These are phyloP conservation scores for Helicoverpa zea DNA, from an alignment of 1,140 invertebrate species.

Conservation along the genomic window DNA sequence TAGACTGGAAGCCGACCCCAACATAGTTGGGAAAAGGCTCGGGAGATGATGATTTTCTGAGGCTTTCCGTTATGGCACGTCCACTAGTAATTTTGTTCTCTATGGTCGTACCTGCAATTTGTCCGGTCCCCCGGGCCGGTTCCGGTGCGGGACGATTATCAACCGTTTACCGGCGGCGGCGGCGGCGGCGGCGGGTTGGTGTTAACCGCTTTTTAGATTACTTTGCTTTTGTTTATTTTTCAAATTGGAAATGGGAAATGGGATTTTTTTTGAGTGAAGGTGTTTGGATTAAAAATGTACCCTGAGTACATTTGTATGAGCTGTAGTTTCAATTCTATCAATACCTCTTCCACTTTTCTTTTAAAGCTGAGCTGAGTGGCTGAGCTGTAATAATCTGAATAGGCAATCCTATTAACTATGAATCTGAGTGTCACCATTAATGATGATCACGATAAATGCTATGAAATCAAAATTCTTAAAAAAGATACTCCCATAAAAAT, in stretches of 20 bases:
- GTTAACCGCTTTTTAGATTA: constrained; percentile 40
- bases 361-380: too few relatives aligned
- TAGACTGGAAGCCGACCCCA: too few relatives aligned
- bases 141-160: constrained; percentile 31
- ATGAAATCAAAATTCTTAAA: too few relatives aligned
- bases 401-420: too few relatives aligned
- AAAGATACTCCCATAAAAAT: too few relatives aligned
- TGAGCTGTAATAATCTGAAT: background rate
- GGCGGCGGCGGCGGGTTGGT: constrained; percentile 5
- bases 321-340: background rate
- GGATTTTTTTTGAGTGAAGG: background rate
- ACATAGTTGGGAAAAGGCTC: too few relatives aligned
- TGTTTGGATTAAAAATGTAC: background rate
- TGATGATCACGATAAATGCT: too few relatives aligned
- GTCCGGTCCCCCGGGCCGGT: constrained; percentile 31
- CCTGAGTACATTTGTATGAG: background rate
- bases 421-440: too few relatives aligned
- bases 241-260: background rate
- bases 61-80: too few relatives aligned
- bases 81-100: too few relatives aligned
- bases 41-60: too few relatives aligned
- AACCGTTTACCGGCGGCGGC: constrained; percentile 32
- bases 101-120: constrained; percentile 39
- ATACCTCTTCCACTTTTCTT: background rate
- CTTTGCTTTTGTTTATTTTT: constrained; percentile 35